Evolutionary conservation across 2,113 vertebrate species (phyloP).

Genomic region (Corydoras sp.): DNA sequence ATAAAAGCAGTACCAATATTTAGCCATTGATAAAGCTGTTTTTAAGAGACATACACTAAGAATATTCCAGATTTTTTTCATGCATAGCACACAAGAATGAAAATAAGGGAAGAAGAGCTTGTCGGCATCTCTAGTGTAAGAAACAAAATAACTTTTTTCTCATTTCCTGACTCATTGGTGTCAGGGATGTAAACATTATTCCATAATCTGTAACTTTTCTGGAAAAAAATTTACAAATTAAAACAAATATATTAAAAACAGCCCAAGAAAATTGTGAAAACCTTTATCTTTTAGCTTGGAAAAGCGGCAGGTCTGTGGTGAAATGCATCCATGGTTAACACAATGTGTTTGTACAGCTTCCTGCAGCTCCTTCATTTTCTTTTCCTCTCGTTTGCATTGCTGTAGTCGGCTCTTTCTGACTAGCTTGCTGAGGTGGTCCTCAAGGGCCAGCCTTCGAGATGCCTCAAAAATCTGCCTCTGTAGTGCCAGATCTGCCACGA

Average conservation of each 20-base stretch:
- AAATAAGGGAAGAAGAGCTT: too few relatives aligned
- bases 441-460: conserved; percentile 70
- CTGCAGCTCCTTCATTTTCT: conserved; percentile 79
- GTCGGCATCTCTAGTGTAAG: too few relatives aligned
- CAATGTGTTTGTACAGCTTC: conserved; percentile 67
- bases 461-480: conserved; percentile 84
- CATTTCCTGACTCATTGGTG: too few relatives aligned
- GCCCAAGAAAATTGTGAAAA: neutral
- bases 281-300: conserved; percentile 49
- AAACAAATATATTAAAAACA: neutral
- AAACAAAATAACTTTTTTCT: too few relatives aligned
- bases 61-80: too few relatives aligned
- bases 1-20: too few relatives aligned
- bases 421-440: conserved; percentile 76
- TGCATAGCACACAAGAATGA: too few relatives aligned
- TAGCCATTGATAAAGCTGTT: too few relatives aligned
- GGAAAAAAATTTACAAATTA: too few relatives aligned
- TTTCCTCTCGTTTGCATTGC: conserved; percentile 73
- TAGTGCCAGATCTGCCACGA: conserved; percentile 80
- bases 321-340: conserved; percentile 54
- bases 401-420: conserved; percentile 77
- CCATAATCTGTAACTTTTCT: too few relatives aligned
- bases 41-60: too few relatives aligned
- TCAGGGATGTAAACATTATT: too few relatives aligned
- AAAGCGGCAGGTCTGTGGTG: conserved; percentile 36